Evolutionary conservation across 2,888 invertebrate genomes (phyloP).

Genomic region (Amorpha juglandis): DNA sequence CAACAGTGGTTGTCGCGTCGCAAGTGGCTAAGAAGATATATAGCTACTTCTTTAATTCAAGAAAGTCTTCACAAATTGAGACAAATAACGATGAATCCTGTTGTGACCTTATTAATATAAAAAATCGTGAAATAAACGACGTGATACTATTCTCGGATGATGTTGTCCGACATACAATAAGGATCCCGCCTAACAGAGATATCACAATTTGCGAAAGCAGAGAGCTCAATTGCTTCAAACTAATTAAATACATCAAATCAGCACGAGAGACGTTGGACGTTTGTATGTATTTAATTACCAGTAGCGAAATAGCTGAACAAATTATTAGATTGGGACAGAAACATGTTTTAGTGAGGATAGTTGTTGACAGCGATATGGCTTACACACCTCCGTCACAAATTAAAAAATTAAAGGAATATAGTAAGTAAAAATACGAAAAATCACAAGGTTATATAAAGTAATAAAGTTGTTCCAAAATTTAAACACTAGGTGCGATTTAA

Average conservation of each 20-base stretch:
- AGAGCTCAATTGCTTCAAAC: constrained; percentile 75
- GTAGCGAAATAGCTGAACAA: constrained; percentile 76
- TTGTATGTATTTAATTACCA: constrained; percentile 81
- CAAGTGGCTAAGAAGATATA: constrained; percentile 72
- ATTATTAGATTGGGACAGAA: constrained; percentile 76
- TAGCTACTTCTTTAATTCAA: constrained; percentile 61
- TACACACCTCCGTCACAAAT: constrained; percentile 76
- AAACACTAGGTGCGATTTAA: constrained; percentile 9
- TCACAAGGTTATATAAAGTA: background rate
- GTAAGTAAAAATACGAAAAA: constrained; percentile 56
- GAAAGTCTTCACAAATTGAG: constrained; percentile 45
- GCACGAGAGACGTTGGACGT: constrained; percentile 78
- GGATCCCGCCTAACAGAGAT: constrained; percentile 67
- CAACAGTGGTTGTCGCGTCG: constrained; percentile 69
- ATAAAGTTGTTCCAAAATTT: background rate
- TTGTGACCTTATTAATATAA: constrained; percentile 61
- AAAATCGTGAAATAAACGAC: constrained; percentile 76
- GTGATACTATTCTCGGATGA: constrained; percentile 79
- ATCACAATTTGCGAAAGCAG: constrained; percentile 73
- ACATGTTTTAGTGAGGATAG: constrained; percentile 75
- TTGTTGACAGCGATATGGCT: constrained; percentile 81
- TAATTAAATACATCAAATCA: constrained; percentile 77
- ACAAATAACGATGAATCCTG: constrained; percentile 55
- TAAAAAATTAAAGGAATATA: constrained; percentile 73
- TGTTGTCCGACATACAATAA: constrained; percentile 65